A percentile compares a stretch with the other conserved stretches of the same genome.
Evolutionary conservation across 2,113 vertebrate species (phyloP).

Genomic region (Ochotona curzoniae): DNA sequence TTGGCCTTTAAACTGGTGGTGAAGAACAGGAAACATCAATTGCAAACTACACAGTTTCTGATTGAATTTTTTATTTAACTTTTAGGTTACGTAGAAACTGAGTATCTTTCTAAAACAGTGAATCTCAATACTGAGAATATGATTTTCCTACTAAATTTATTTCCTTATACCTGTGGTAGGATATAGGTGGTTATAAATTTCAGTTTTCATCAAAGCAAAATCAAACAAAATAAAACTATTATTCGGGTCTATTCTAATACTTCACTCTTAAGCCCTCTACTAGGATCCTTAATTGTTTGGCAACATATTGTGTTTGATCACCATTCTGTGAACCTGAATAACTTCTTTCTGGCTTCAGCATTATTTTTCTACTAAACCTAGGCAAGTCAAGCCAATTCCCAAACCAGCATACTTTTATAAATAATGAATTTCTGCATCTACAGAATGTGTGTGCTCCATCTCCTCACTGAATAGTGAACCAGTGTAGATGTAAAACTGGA

Average conservation of each 20-base stretch:
- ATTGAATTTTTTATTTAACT: neutral
- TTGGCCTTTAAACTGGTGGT: neutral
- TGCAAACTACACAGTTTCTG: neutral
- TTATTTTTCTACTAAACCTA: neutral
- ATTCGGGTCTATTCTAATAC: too few relatives aligned
- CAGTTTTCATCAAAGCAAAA: neutral
- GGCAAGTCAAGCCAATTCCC: too few relatives aligned
- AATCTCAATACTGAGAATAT: neutral
- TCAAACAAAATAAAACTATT: too few relatives aligned
- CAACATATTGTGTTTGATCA: neutral
- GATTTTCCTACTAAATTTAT: neutral
- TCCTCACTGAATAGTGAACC: neutral
- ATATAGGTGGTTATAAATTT: neutral
- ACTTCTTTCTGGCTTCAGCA: neutral
- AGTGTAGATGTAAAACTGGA: neutral
- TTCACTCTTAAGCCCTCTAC: neutral
- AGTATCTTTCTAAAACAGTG: neutral
- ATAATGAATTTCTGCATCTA: neutral
- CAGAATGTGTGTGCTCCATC: too few relatives aligned
- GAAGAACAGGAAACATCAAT: neutral
- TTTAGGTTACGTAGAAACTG: neutral
- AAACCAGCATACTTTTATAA: neutral
- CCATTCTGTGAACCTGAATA: neutral
- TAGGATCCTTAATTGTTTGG: neutral
- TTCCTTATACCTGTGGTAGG: neutral